These are phyloP conservation scores for Phrynocephalus guinanensis DNA, from an alignment of 2,797 vertebrate species.

Conservation along the genomic window DNA sequence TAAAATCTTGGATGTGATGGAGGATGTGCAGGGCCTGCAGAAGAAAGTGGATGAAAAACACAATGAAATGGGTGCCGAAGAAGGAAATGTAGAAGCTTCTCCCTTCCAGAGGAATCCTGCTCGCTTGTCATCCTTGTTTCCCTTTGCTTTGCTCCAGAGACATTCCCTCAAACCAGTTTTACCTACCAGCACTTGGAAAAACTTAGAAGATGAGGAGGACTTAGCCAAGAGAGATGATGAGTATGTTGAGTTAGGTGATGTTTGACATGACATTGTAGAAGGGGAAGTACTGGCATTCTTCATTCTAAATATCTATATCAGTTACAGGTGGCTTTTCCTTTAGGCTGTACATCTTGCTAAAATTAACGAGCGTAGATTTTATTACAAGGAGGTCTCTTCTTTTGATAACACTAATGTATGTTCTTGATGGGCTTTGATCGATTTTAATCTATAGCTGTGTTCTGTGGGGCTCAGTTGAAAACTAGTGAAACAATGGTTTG, in stretches of 20 bases:
- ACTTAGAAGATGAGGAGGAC: constrained; percentile 82
- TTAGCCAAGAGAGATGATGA: constrained; percentile 85
- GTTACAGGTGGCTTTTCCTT: background rate
- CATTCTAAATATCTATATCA: constrained; percentile 27
- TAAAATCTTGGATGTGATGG: constrained; percentile 82
- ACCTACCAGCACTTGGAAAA: constrained; percentile 83
- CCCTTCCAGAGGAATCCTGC: constrained; percentile 71
- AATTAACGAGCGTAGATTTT: background rate
- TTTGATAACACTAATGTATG: background rate
- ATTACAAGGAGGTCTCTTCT: background rate
- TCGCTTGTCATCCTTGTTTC: constrained; percentile 85
- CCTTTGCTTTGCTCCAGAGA: constrained; percentile 82
- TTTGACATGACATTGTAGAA: constrained; percentile 49
- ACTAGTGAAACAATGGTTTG: background rate
- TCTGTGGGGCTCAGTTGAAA: background rate
- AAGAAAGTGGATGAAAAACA: constrained; percentile 75
- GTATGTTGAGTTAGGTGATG: constrained; percentile 76
- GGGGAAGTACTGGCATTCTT: background rate
- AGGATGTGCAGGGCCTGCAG: constrained; percentile 82
- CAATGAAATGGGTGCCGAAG: constrained; percentile 47
- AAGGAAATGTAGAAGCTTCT: constrained; percentile 32
- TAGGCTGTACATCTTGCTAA: background rate
- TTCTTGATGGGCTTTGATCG: background rate
- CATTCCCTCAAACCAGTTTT: constrained; percentile 83
- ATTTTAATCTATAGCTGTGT: background rate